Percentiles rank a stretch among this genome's conserved stretches.
Evolutionary conservation across 2,113 vertebrate genomes (phyloP).

Genomic region (Cygnus buccinator): DNA sequence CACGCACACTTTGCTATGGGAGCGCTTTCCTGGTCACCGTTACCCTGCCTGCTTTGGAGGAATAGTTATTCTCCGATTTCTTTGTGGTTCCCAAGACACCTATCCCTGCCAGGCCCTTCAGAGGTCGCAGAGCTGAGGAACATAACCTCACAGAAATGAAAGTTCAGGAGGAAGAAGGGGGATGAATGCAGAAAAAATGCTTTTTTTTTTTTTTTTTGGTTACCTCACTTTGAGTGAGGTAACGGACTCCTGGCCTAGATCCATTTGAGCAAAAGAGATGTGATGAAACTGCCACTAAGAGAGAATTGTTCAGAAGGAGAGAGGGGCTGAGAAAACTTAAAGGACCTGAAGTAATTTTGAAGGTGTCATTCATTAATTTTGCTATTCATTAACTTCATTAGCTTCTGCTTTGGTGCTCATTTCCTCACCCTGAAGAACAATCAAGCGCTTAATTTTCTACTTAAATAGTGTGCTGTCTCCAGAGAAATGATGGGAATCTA

Average conservation of each 20-base stretch:
- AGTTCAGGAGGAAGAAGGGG: not conserved
- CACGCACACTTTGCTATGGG: accelerated
- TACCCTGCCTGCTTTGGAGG: not conserved
- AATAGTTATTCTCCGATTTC: not conserved
- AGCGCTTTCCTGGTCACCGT: not conserved
- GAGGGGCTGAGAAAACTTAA: not conserved
- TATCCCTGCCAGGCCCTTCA: not conserved
- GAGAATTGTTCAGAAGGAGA: not conserved
- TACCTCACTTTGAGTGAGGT: not conserved
- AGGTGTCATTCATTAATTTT: not conserved
- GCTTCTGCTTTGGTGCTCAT: constrained; percentile 43
- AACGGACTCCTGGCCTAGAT: not conserved
- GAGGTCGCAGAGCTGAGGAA: not conserved
- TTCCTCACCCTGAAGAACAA: constrained; percentile 20
- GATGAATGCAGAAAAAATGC: not conserved
- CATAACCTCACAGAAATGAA: not conserved
- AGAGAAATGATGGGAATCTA: not conserved
- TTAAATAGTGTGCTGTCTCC: not conserved
- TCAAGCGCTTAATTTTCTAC: constrained; percentile 31
- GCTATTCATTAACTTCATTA: not conserved
- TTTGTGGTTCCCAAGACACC: not conserved
- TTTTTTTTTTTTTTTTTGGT: too few species aligned
- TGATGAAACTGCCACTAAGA: not conserved
- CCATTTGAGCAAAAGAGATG: not conserved
- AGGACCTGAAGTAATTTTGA: constrained; percentile 25